Evolutionary conservation across 2,797 vertebrate species (phyloP).

Genomic region (Ctenosaura bakeri): DNA sequence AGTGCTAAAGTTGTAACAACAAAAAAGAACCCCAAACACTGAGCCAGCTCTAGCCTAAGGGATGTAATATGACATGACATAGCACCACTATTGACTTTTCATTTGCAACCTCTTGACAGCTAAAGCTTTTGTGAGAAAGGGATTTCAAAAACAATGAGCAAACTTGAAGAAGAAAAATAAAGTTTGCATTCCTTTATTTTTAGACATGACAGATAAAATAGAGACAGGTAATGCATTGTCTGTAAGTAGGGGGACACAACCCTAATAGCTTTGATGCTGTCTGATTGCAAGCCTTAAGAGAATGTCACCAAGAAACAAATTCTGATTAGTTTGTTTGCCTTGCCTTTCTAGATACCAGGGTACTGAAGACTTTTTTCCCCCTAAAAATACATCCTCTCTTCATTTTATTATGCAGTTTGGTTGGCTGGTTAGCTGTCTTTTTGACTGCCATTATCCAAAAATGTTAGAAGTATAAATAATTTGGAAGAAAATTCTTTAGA

Average conservation of each 20-base stretch:
- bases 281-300: slow-evolving; percentile 70
- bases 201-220: slow-evolving; percentile 68
- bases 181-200: slow-evolving; percentile 74
- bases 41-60: slow-evolving; percentile 56
- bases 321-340: slow-evolving; percentile 81
- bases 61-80: slow-evolving; percentile 54
- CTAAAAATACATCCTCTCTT: slow-evolving; percentile 77
- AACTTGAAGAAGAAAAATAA: slow-evolving; percentile 73
- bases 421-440: slow-evolving; percentile 84
- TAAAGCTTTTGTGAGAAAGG: slow-evolving; percentile 49
- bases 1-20: slow-evolving; percentile 50
- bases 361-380: slow-evolving; percentile 62
- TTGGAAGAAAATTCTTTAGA: slow-evolving; percentile 85
- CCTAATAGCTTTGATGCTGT: slow-evolving; percentile 70
- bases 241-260: slow-evolving; percentile 67
- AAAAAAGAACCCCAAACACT: slow-evolving; percentile 29
- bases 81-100: slow-evolving; percentile 61
- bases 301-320: slow-evolving; percentile 72
- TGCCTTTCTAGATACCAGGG: slow-evolving; percentile 74
- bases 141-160: slow-evolving; percentile 77
- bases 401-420: slow-evolving; percentile 88
- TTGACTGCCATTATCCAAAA: slow-evolving; percentile 82
- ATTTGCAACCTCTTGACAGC: slow-evolving; percentile 70
- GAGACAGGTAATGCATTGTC: slow-evolving; percentile 48
- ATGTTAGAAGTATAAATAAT: slow-evolving; percentile 91